These are phyloP conservation scores for Percopsis transmontana DNA, from an alignment of 2,113 vertebrate species.

Conservation along the genomic window DNA sequence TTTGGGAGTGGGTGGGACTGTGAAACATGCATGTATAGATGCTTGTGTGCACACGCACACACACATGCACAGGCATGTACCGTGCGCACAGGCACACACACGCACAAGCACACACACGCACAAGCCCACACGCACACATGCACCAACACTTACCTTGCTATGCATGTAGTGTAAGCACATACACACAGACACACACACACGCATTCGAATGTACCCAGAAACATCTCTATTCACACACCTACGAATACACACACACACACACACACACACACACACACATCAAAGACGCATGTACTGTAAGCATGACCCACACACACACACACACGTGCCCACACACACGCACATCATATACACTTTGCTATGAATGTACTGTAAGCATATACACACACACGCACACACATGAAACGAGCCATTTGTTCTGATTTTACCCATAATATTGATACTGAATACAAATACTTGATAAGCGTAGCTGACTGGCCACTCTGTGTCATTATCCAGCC, in stretches of 20 bases:
- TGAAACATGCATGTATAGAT: neutral
- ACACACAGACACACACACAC: conserved; percentile 4
- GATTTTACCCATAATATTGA: conserved; percentile 78
- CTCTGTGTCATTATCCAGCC: conserved; percentile 64
- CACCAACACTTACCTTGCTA: conserved; percentile 22
- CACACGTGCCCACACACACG: neutral
- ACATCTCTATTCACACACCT: neutral
- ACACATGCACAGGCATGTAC: conserved; percentile 14
- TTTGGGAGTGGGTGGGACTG: conserved; percentile 43
- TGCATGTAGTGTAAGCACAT: neutral
- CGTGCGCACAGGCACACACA: too few species aligned
- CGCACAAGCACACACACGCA: conserved; percentile 6
- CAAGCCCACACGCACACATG: conserved; percentile 17
- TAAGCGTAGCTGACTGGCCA: conserved; percentile 56
- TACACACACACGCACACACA: conserved; percentile 17
- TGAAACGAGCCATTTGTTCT: conserved; percentile 36
- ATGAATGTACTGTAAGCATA: neutral
- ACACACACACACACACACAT: conserved; percentile 8
- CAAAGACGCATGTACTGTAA: neutral
- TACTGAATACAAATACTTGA: conserved; percentile 71
- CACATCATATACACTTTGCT: neutral
- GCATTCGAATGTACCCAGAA: too few species aligned
- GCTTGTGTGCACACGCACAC: neutral
- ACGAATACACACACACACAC: neutral
- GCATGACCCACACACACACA: neutral